Evolutionary conservation across 2,797 vertebrate genomes (phyloP).

Genomic region (Peromyscus eremicus): DNA sequence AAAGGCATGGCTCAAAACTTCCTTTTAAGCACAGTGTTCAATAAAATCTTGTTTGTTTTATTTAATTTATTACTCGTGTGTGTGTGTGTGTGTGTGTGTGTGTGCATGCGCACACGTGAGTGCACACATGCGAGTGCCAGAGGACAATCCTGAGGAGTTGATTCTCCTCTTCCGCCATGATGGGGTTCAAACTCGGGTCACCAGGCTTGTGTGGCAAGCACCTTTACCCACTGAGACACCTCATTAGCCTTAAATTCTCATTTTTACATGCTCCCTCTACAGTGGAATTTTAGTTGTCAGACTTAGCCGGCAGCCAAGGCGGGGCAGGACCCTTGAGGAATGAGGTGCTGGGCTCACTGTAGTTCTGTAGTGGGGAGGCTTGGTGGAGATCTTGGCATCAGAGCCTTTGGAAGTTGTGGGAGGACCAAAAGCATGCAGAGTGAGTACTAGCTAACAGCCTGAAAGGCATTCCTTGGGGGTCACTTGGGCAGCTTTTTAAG

Average conservation of each 20-base stretch:
- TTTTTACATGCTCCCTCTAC: not conserved
- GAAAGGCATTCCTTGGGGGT: not conserved
- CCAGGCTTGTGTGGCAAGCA: not conserved
- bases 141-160: not conserved
- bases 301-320: not conserved
- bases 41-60: not conserved
- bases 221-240: not conserved
- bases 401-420: not conserved
- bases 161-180: not conserved
- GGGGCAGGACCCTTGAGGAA: not conserved
- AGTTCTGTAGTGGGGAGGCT: not conserved
- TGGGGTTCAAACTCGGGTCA: not conserved
- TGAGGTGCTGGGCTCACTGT: not conserved
- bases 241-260: not conserved
- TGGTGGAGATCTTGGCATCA: not conserved
- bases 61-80: not conserved
- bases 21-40: not conserved
- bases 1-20: not conserved
- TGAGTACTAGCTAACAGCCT: not conserved
- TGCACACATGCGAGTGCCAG: fast-evolving
- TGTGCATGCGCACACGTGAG: fast-evolving
- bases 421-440: not conserved
- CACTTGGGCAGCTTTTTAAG: not conserved
- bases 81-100: not conserved
- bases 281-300: not conserved